Evolutionary conservation across 2,888 invertebrate species (phyloP).

Genomic region (Crossocerus cetratus): DNA sequence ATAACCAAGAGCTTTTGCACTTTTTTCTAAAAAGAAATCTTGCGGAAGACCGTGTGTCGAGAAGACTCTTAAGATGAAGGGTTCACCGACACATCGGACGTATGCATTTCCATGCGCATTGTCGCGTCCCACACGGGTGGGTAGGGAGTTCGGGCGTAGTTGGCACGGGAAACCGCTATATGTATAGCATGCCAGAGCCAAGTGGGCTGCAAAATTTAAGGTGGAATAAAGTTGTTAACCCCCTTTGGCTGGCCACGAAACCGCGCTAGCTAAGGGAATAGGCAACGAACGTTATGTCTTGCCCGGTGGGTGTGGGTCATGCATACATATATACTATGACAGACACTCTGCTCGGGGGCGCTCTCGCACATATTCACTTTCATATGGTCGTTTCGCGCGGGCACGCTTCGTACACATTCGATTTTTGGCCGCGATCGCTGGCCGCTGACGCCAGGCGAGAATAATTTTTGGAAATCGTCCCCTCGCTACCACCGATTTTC

Average conservation of each 20-base stretch:
- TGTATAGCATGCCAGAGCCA: slow-evolving; percentile 53
- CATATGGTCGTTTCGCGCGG: not conserved
- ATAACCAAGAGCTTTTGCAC: too few relatives aligned
- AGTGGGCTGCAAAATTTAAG: slow-evolving; percentile 68
- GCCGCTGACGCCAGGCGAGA: slow-evolving; percentile 13
- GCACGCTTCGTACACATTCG: slow-evolving; percentile 1
- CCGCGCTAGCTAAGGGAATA: slow-evolving; percentile 40
- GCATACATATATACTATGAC: slow-evolving; percentile 63
- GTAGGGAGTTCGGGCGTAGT: slow-evolving; percentile 38
- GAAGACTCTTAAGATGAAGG: slow-evolving; percentile 35
- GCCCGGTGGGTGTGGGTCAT: slow-evolving; percentile 26
- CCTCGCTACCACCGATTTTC: slow-evolving; percentile 26
- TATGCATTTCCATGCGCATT: slow-evolving; percentile 50
- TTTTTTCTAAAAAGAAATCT: slow-evolving; percentile 30
- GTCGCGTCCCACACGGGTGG: slow-evolving; percentile 36
- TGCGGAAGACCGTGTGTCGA: not conserved
- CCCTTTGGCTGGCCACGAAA: slow-evolving; percentile 19
- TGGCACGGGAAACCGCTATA: slow-evolving; percentile 43
- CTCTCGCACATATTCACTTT: slow-evolving; percentile 14
- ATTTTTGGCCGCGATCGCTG: slow-evolving; percentile 35
- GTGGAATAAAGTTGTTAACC: slow-evolving; percentile 65
- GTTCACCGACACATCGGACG: slow-evolving; percentile 26
- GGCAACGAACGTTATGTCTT: slow-evolving; percentile 40
- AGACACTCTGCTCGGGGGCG: slow-evolving; percentile 31
- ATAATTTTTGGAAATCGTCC: slow-evolving; percentile 53